Evolutionary conservation across 2,113 vertebrate genomes (phyloP).

Genomic region (Herpailurus yagouaroundi): DNA sequence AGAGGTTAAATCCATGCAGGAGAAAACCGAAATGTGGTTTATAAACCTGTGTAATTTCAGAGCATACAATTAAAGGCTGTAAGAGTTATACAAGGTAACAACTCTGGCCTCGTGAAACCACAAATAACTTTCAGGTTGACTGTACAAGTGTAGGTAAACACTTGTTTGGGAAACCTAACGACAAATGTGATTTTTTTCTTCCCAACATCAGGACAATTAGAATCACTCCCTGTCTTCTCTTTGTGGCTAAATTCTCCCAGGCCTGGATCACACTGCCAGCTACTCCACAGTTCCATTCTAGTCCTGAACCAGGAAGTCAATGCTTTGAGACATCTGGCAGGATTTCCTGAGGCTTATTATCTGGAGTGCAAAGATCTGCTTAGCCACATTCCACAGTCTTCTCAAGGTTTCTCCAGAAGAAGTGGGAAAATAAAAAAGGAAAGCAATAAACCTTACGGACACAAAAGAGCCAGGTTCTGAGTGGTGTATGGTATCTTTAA

Average conservation of each 20-base stretch:
- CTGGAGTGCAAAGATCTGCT: conserved; percentile 75
- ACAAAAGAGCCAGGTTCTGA: conserved; percentile 27
- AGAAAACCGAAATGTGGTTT: conserved; percentile 56
- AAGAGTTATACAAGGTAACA: conserved; percentile 6
- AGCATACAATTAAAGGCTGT: conserved; percentile 46
- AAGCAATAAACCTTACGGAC: conserved; percentile 59
- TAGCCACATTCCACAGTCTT: conserved; percentile 72
- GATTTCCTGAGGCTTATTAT: conserved; percentile 74
- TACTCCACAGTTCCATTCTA: conserved; percentile 31
- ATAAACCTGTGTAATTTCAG: conserved; percentile 21
- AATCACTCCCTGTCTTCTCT: not conserved
- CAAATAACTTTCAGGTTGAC: conserved; percentile 55
- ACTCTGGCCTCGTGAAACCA: conserved; percentile 26
- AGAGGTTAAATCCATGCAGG: conserved; percentile 34
- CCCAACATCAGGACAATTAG: not conserved
- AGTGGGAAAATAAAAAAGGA: conserved; percentile 53
- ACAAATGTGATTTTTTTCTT: not conserved
- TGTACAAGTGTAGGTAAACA: conserved; percentile 36
- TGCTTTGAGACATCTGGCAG: conserved; percentile 72
- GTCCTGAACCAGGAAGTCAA: conserved; percentile 70
- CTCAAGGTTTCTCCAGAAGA: conserved; percentile 74
- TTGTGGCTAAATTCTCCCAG: conserved; percentile 53
- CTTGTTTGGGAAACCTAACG: conserved; percentile 37
- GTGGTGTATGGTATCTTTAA: conserved; percentile 9
- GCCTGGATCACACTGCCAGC: not conserved